Percentiles rank a stretch among this genome's conserved stretches.
These are phyloP conservation scores for Eulithis testata DNA, from an alignment of 2,888 invertebrate genomes.

Conservation along the genomic window DNA sequence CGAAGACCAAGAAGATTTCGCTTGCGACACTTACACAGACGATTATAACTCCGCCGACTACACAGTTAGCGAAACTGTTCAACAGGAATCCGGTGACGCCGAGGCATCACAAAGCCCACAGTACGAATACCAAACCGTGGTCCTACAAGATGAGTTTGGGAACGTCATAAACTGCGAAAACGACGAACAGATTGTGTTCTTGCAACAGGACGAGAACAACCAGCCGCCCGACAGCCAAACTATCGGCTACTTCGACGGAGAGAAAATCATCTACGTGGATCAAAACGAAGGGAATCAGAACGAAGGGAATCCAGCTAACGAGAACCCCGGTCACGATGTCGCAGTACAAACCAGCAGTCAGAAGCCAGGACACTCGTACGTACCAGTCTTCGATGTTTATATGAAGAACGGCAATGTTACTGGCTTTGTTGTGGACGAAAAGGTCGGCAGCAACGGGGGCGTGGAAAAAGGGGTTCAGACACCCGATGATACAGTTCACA, in stretches of 20 bases:
- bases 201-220: slow-evolving; percentile 37
- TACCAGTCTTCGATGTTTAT: slow-evolving; percentile 55
- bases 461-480: slow-evolving; percentile 47
- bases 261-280: slow-evolving; percentile 40
- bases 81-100: slow-evolving; percentile 2
- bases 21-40: slow-evolving; percentile 29
- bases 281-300: slow-evolving; percentile 25
- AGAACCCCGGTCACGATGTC: slow-evolving; percentile 37
- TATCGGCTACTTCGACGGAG: slow-evolving; percentile 43
- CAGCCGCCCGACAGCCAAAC: slow-evolving; percentile 34
- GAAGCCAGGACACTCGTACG: slow-evolving; percentile 43
- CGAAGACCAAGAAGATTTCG: slow-evolving; percentile 16
- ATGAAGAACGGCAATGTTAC: slow-evolving; percentile 58
- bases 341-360: slow-evolving; percentile 42
- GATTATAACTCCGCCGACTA: slow-evolving; percentile 36
- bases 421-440: slow-evolving; percentile 51
- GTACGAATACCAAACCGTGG: slow-evolving; percentile 38
- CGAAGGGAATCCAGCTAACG: slow-evolving; percentile 23
- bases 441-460: slow-evolving; percentile 39
- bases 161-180: slow-evolving; percentile 41
- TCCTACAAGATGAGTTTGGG: slow-evolving; percentile 42
- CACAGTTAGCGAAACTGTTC: slow-evolving; percentile 31
- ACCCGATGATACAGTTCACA: slow-evolving; percentile 34
- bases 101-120: slow-evolving; percentile 11
- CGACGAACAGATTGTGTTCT: slow-evolving; percentile 38